Conservation (phyloP, 2,797 vertebrate genomes). For the Bradypodion ventrale region DNA sequence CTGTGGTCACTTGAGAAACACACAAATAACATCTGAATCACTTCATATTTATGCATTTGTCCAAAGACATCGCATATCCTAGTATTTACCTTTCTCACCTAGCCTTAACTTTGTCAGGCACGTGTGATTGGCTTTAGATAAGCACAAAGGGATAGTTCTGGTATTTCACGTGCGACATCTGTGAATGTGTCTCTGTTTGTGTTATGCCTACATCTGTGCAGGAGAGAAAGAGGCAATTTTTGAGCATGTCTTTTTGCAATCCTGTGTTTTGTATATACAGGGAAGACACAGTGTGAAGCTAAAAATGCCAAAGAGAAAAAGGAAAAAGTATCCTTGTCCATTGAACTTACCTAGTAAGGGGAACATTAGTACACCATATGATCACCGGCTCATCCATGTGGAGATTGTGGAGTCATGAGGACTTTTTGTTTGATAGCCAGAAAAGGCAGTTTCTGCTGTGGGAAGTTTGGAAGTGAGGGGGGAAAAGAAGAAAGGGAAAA, state of each 20-base stretch:
- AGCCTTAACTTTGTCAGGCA: neutral
- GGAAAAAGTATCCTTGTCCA: constrained; percentile 32
- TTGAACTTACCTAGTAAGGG: constrained; percentile 35
- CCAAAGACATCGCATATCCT: no score
- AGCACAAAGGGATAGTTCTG: neutral
- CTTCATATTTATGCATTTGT: no score
- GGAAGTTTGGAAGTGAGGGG: constrained; percentile 48
- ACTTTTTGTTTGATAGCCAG: constrained; percentile 50
- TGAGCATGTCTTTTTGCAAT: neutral
- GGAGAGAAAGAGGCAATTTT: neutral
- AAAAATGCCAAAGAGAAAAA: constrained; percentile 14
- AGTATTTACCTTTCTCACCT: neutral
- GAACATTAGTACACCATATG: constrained; percentile 27
- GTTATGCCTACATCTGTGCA: rapidly evolving
- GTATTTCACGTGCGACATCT: neutral
- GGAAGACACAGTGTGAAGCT: constrained; percentile 15
- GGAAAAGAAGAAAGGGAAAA: neutral
- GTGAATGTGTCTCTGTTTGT: neutral
- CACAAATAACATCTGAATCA: no score
- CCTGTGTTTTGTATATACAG: neutral
- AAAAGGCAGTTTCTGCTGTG: constrained; percentile 55
- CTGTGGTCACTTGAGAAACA: no score
- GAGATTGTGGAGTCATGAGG: constrained; percentile 53
- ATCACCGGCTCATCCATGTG: constrained; percentile 42
- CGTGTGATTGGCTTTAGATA: neutral